phyloP scores from a whole-genome alignment of 2,113 vertebrate species.

The Silurus meridionalis region DNA sequence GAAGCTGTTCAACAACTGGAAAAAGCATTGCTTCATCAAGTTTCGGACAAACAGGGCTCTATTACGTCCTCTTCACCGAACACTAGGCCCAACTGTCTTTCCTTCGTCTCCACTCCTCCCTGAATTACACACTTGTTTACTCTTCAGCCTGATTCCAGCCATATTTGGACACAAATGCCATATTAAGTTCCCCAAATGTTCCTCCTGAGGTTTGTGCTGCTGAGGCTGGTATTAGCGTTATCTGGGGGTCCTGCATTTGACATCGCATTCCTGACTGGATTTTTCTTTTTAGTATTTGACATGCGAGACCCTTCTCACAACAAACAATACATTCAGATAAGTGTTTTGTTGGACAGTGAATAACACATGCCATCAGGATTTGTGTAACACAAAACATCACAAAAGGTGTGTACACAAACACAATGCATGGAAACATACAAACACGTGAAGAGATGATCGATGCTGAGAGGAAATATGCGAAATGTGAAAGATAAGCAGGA shows the following conservation, averaged over 20 bases:
- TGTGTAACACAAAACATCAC: conserved; percentile 7
- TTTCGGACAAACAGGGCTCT: conserved; percentile 28
- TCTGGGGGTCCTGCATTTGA: neutral
- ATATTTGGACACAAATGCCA: conserved; percentile 1
- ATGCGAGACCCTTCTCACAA: conserved; percentile 7
- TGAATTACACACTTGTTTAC: conserved; percentile 31
- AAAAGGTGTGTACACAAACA: conserved; percentile 9
- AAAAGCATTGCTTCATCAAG: conserved; percentile 34
- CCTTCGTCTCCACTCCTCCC: neutral
- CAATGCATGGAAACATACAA: neutral
- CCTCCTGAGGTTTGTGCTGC: neutral
- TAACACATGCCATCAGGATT: neutral
- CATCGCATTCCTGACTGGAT: neutral
- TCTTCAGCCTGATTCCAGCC: conserved; percentile 19
- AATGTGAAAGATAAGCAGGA: neutral
- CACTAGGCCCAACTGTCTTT: conserved; percentile 13
- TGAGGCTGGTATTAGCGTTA: neutral
- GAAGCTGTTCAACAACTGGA: conserved; percentile 15
- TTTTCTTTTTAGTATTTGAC: neutral
- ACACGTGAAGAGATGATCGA: conserved; percentile 23
- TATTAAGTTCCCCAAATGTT: neutral
- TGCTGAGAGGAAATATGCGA: neutral
- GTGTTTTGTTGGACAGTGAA: neutral
- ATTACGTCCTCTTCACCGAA: neutral
- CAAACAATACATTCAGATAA: neutral